Base-by-base conservation (phyloP, 2,797 vertebrate genomes). In the Lagorchestes hirsutus region DNA sequence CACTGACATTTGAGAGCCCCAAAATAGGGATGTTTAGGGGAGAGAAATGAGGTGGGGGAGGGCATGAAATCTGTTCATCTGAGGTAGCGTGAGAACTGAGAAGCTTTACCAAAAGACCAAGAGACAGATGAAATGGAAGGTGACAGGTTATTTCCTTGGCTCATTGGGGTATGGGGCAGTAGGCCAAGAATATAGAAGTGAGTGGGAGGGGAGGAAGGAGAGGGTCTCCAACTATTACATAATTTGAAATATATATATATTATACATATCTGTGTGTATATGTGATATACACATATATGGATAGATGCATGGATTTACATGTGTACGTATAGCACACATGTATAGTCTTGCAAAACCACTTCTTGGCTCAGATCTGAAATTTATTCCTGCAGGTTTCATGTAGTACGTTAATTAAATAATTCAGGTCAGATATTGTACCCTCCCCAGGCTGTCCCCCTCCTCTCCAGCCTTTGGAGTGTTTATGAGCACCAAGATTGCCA, bases 1-100 rank as follows among this genome's bases (percentile, higher is more conserved):
- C 97, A 97, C 97, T 98, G 98, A 98, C 97, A 98, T 98, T 98
- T 97, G 97, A 97, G 93, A 97, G 92, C 97, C 97, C 92, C 96
- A 94, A 97, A 97, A 98, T 97, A 97, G 97, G 96, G 97, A 93
- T 95, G 93, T 96, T 96, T 96, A 93, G 93, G 95, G 90, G 96
- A 96, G 92, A 96, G 94, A 59, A 59, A 93, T 27, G 59, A 93
- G 96, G 95, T 91, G 67, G 92, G 90, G 95, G 92, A 50, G 0
- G 4, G 29, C 91, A 54, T 58, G 52, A 90, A 82, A 29, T 34
- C 14, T 67, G 50, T 28, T 95, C 93, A 54, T 93, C 82, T 54
- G 29, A 82, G 62, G 74, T 28, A 92, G 91, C 57, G 54, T 40
- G 82, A 59, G 46, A 4, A 6, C 56, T 29, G 57, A 1, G 1